phyloP scores from a whole-genome alignment of 30 jellyfish, hydroid and myxozoan species.

The Aurelia aurita region DNA sequence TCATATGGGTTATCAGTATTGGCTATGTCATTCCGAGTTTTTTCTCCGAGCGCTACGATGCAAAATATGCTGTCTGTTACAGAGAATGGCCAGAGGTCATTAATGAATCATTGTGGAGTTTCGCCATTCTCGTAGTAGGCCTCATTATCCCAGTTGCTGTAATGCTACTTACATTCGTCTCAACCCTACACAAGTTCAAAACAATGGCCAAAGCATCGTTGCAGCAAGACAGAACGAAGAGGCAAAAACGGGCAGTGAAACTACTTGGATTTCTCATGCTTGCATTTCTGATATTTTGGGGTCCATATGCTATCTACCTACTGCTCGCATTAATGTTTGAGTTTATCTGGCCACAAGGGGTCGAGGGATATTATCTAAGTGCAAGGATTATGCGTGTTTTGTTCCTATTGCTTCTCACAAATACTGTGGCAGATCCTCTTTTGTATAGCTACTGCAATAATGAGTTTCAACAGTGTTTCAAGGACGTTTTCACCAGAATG shows the following conservation, averaged over 20 bases:
- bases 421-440: conserved; percentile 57
- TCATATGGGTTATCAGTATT: conserved; percentile 17
- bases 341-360: conserved; percentile 46
- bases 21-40: conserved; percentile 5
- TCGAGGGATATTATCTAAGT: conserved; percentile 34
- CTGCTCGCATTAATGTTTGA: conserved; percentile 8
- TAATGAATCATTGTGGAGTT: conserved; percentile 15
- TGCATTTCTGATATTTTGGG: conserved; percentile 36
- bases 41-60: conserved; percentile 32
- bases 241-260: conserved; percentile 16
- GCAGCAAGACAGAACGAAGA: not conserved
- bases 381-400: conserved; percentile 29
- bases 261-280: conserved; percentile 41
- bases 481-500: not conserved
- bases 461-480: conserved; percentile 47
- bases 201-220: conserved; percentile 1
- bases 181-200: conserved; percentile 24
- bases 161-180: conserved; percentile 24
- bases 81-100: conserved; percentile 53
- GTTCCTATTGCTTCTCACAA: conserved; percentile 31
- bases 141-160: conserved; percentile 7
- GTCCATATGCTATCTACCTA: conserved; percentile 20
- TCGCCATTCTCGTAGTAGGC: not conserved
- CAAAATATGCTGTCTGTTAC: conserved; percentile 31
- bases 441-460: conserved; percentile 39